These are phyloP conservation scores for Condylura cristata DNA, from an alignment of 2,113 vertebrate genomes.

Conservation along the genomic window DNA sequence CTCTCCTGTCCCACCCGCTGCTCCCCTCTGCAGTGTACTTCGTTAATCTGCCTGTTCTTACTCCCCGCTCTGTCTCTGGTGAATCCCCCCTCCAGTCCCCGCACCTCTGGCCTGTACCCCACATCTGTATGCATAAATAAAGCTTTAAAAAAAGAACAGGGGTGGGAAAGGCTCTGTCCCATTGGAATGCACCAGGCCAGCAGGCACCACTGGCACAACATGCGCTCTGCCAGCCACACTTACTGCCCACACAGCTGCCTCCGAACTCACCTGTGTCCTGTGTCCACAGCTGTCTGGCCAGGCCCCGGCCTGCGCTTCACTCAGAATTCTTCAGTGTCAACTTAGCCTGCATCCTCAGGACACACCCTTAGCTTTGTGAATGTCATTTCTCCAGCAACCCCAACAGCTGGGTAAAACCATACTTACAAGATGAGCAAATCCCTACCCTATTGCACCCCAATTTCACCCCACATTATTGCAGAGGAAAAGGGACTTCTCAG, in stretches of 20 bases:
- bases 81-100: too few relatives aligned
- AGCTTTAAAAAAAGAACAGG: too few relatives aligned
- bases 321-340: not conserved
- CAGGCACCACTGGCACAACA: not conserved
- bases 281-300: not conserved
- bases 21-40: too few relatives aligned
- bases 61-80: too few relatives aligned
- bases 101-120: too few relatives aligned
- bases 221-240: not conserved
- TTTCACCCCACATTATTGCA: not conserved
- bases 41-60: too few relatives aligned
- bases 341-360: not conserved
- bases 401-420: not conserved
- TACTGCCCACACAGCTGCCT: not conserved
- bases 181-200: not conserved
- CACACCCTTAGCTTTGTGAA: not conserved
- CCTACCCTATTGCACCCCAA: not conserved
- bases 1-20: too few relatives aligned
- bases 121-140: too few relatives aligned
- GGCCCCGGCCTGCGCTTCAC: not conserved
- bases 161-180: not conserved
- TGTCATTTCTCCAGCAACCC: not conserved
- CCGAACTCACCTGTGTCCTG: not conserved
- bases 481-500: not conserved
- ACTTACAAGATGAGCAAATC: not conserved